phyloP scores from a whole-genome alignment of 2,888 invertebrate genomes.

The Drosophila tripunctata region DNA sequence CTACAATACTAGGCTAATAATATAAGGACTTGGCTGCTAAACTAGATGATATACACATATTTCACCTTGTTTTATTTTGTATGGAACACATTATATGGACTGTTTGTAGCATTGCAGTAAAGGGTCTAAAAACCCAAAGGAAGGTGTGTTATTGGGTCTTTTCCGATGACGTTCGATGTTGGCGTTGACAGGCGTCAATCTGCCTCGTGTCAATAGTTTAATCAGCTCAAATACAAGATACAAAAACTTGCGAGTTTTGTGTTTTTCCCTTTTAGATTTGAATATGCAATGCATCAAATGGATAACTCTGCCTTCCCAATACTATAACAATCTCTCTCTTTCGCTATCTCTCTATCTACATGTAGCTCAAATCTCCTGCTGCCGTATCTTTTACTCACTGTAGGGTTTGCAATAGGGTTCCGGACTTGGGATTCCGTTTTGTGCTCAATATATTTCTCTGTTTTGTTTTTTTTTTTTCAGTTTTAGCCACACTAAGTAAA shows the following conservation, averaged over 20 bases:
- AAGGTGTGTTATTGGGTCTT: conserved; percentile 56
- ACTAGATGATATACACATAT: too few species aligned
- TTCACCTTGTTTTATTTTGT: too few species aligned
- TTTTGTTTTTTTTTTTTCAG: neutral
- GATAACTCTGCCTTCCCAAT: neutral
- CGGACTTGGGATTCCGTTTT: conserved; percentile 5
- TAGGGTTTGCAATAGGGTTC: conserved; percentile 10
- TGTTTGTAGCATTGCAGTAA: neutral
- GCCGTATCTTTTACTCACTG: conserved; percentile 6
- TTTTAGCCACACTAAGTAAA: conserved; percentile 48
- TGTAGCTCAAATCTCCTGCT: conserved; percentile 23
- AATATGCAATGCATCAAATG: conserved; percentile 40
- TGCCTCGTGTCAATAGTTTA: conserved; percentile 70
- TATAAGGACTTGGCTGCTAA: too few species aligned
- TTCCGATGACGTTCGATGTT: conserved; percentile 14
- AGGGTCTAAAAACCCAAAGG: neutral
- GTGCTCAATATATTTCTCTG: too few species aligned
- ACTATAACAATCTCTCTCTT: conserved; percentile 12
- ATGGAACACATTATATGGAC: too few species aligned
- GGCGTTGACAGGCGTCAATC: conserved; percentile 45
- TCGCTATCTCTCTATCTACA: conserved; percentile 6
- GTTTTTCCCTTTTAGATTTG: conserved; percentile 53
- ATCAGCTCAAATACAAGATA: conserved; percentile 71
- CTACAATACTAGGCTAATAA: too few species aligned
- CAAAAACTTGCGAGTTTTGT: conserved; percentile 30